Conservation (phyloP, 2,797 vertebrate species). For the Sebastes variabilis region DNA sequence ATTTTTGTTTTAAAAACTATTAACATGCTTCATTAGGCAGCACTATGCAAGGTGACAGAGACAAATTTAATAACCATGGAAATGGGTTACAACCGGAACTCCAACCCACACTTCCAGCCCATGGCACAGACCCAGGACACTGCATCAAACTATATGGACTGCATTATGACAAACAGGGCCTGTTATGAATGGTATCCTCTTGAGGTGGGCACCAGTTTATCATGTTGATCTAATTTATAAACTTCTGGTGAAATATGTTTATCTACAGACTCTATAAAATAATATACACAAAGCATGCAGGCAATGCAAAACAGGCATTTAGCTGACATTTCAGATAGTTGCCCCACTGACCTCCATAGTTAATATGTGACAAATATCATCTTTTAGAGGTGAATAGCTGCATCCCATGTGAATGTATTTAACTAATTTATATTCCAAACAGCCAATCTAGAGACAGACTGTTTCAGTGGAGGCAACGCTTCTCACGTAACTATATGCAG, state of each 20-base stretch:
- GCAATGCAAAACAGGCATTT: not conserved
- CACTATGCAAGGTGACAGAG: not conserved
- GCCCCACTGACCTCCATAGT: not conserved
- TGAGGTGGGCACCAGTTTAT: not conserved
- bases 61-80: not conserved
- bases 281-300: not conserved
- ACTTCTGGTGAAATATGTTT: slow-evolving; percentile 11
- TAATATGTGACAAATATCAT: not conserved
- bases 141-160: not conserved
- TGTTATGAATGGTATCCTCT: not conserved
- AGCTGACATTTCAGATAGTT: slow-evolving; percentile 21
- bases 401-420: not conserved
- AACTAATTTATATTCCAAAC: not conserved
- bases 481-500: not conserved
- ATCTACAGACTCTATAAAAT: not conserved
- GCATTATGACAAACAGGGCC: slow-evolving; percentile 6
- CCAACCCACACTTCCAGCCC: not conserved
- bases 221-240: slow-evolving; percentile 8
- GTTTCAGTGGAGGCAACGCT: not conserved
- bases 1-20: slow-evolving; percentile 4
- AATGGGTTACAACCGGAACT: not conserved
- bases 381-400: not conserved
- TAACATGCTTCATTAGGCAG: not conserved
- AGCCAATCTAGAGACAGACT: not conserved
- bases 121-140: slow-evolving; percentile 11